Conservation (phyloP, 2,797 vertebrate species). For the Malacoraja senta region DNA sequence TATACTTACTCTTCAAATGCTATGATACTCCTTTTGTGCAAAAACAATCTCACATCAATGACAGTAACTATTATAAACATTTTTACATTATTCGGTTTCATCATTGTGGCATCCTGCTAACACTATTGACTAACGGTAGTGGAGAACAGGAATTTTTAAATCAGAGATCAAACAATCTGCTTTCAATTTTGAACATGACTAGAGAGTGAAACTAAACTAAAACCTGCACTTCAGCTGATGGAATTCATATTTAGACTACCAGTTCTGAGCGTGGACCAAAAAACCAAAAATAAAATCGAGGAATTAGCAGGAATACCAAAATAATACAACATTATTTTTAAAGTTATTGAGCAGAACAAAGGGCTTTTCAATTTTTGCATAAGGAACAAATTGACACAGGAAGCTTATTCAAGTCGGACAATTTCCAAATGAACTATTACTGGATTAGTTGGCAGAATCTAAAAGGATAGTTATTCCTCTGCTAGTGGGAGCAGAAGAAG, state of each 20-base stretch:
- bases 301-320: background rate
- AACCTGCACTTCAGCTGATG: background rate
- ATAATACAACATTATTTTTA: background rate
- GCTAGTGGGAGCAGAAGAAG: background rate
- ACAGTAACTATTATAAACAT: background rate
- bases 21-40: background rate
- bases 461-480: background rate
- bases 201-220: background rate
- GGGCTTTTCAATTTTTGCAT: background rate
- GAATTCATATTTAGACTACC: background rate
- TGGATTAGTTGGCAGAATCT: background rate
- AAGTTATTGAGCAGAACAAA: background rate
- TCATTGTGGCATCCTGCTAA: background rate
- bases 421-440: background rate
- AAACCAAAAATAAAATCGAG: background rate
- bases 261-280: background rate
- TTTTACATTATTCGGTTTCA: background rate
- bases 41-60: background rate
- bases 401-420: background rate
- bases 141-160: background rate
- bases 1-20: background rate
- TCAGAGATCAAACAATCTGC: background rate
- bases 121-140: background rate
- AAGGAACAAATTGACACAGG: background rate
- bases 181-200: background rate